Base-by-base conservation (phyloP, 2,888 invertebrate species). In the Lasioglossum vierecki region DNA sequence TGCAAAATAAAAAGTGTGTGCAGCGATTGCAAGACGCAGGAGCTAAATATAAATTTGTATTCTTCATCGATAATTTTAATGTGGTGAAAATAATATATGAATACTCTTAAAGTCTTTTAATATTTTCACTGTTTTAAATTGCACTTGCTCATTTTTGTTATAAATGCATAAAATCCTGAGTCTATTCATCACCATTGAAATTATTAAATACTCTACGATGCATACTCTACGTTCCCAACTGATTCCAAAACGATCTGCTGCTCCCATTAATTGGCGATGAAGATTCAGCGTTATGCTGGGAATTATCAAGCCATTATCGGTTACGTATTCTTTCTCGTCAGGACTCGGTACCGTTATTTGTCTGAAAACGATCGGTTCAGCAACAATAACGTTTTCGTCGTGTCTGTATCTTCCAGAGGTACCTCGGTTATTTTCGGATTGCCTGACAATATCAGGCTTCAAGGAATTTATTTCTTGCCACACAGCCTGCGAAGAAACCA, bases 371-470 rank as follows among this genome's bases (percentile, higher is more conserved):
- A 96, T 96, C 5, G 97, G 97, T 84, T 96, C 95, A 26, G 96
- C 95, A 76, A 96, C 96, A 85, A 99, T 96, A 82, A 98, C 96
- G 95, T 98, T 98, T 95, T 99, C 98, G 96, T 98, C 98, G 95
- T 98, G 98, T 9, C 98, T 96, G 94, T 97, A 98, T 94, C 97
- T 96, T 68, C 93, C 93, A 73, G 87, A 88, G 44, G 84, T 90
- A 13, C 89, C 86, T 26, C 91, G 90, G 74, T 91, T 92, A 79
- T 89, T 94, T 90, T 96, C 96, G 15, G 95, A 95, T 87, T 96
- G 95, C 77, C 95, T 95, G 41, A 97, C 95, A 49, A 97, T 95
- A 91, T 97, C 97, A 1, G 97, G 96, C 90, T 96, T 96, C 84
- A 96, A 96, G 6, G 96, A 95, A 92, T 97, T 97, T 74, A 98